Evolutionary conservation across 2,797 vertebrate genomes (phyloP).

Genomic region (Aplochiton taeniatus): DNA sequence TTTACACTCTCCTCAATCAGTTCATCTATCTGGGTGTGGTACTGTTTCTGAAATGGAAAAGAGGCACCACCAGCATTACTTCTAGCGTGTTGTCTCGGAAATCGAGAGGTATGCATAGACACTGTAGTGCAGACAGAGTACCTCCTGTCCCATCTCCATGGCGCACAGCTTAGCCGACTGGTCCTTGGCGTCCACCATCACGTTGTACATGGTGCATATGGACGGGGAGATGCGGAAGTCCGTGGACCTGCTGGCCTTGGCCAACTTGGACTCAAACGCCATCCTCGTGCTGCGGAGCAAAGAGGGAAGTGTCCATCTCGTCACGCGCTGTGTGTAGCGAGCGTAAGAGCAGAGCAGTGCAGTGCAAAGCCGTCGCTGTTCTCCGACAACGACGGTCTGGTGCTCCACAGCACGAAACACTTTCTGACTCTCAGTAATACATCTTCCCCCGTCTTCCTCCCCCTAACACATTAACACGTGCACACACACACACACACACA

Average conservation of each 20-base stretch:
- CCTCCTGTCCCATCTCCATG: constrained; percentile 99
- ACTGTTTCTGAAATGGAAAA: constrained; percentile 86
- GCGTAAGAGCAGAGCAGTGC: no score
- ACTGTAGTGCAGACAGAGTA: constrained; percentile 60
- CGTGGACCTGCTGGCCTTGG: constrained; percentile 98
- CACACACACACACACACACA: neutral
- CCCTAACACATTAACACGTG: neutral
- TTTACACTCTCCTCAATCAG: constrained; percentile 99
- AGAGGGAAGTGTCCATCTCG: constrained; percentile 12
- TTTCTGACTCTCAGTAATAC: constrained; percentile 5
- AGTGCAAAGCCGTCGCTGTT: no score
- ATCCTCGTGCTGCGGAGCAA: constrained; percentile 87
- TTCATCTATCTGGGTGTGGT: constrained; percentile 95
- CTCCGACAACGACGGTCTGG: no score
- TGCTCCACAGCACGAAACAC: no score
- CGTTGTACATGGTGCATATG: constrained; percentile 99
- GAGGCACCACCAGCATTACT: neutral
- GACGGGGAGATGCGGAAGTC: constrained; percentile 99
- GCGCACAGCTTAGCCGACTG: constrained; percentile 98
- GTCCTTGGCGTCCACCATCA: constrained; percentile 99
- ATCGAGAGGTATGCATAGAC: no score
- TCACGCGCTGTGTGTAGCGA: neutral
- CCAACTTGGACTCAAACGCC: constrained; percentile 98
- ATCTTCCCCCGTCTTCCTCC: neutral
- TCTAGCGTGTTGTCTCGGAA: no score